A percentile compares a stretch with the other conserved stretches of the same genome.
These are phyloP conservation scores for Alces alces DNA, from an alignment of 2,113 vertebrate species.

Conservation along the genomic window DNA sequence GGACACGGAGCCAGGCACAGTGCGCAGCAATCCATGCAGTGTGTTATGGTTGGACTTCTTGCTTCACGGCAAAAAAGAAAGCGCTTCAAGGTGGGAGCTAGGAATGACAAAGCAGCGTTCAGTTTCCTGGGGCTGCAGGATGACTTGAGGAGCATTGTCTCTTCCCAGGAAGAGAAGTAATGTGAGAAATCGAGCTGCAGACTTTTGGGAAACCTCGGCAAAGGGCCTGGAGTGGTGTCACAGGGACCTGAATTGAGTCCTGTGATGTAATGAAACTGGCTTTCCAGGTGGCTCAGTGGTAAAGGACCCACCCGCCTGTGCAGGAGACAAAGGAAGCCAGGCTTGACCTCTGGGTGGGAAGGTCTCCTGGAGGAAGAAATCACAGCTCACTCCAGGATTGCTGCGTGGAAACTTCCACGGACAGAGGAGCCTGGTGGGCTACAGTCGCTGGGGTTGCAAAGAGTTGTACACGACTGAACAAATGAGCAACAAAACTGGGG, in stretches of 20 bases:
- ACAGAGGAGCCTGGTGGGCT: background rate
- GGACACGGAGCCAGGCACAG: accelerated
- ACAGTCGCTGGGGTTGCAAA: background rate
- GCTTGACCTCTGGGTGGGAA: background rate
- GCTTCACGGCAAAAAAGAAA: background rate
- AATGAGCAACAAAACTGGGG: background rate
- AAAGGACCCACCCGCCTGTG: background rate
- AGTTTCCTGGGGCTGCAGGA: background rate
- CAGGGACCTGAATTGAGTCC: background rate
- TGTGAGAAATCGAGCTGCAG: background rate
- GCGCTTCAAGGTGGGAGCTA: background rate
- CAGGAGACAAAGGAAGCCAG: background rate
- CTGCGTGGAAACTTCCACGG: background rate
- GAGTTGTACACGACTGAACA: background rate
- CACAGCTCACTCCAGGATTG: background rate
- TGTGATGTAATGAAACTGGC: background rate
- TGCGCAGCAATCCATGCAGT: background rate
- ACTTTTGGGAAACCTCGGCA: too few relatives aligned
- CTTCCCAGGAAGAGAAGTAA: background rate
- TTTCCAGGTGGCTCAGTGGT: background rate
- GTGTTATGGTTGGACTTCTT: too few relatives aligned
- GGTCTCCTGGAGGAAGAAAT: background rate
- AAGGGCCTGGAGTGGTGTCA: background rate
- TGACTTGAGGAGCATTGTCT: accelerated
- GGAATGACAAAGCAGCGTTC: too few relatives aligned